A percentile compares a stretch with the other conserved stretches of the same genome.
Evolutionary conservation across 2,113 vertebrate genomes (phyloP).

Genomic region (Trematomus loennbergii): DNA sequence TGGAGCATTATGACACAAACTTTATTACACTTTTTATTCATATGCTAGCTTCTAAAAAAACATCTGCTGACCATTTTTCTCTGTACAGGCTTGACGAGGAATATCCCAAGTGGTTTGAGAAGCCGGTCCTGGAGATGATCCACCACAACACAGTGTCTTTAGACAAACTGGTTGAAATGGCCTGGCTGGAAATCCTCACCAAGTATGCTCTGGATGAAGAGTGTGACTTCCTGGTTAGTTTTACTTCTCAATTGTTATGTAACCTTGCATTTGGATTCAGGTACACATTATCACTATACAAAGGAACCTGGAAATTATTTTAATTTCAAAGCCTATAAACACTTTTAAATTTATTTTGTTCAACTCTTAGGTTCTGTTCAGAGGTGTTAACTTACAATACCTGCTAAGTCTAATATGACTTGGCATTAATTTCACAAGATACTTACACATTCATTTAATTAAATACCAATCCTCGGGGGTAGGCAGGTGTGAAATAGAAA

Average conservation of each 20-base stretch:
- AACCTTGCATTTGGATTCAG: neutral
- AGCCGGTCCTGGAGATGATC: constrained; percentile 94
- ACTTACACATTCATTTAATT: too few relatives aligned
- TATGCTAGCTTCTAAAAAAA: neutral
- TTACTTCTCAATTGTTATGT: neutral
- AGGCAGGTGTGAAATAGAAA: neutral
- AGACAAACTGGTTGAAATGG: constrained; percentile 95
- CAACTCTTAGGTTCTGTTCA: neutral
- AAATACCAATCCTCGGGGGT: neutral
- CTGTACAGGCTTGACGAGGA: constrained; percentile 93
- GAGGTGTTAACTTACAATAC: neutral
- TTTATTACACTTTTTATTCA: neutral
- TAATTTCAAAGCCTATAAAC: too few relatives aligned
- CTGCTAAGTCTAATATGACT: neutral
- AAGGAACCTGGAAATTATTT: neutral
- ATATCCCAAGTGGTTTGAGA: constrained; percentile 97
- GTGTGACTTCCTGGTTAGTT: constrained; percentile 95
- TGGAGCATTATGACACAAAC: neutral
- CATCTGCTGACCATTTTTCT: neutral
- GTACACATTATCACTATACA: neutral
- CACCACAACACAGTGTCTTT: constrained; percentile 98
- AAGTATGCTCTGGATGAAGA: constrained; percentile 96
- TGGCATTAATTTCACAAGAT: neutral
- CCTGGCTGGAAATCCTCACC: constrained; percentile 98
- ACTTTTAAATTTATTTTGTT: neutral